Conservation (phyloP, 37 sponge, comb jelly and placozoan species). For the Geodia barretti region DNA sequence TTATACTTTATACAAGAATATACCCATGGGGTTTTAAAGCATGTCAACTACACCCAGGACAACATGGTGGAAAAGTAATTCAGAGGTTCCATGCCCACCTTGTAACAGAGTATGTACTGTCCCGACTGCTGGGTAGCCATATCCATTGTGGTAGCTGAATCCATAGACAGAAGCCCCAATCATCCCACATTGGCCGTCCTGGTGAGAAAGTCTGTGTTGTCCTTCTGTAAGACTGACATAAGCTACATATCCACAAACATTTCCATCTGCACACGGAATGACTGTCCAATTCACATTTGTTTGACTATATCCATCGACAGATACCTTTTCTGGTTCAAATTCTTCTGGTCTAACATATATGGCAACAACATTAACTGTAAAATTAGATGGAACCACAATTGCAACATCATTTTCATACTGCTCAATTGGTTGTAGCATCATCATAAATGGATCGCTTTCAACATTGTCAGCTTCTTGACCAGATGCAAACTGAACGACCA, state of each 20-base stretch:
- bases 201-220: too few relatives aligned
- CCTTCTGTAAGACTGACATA: too few relatives aligned
- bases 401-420: slow-evolving; percentile 64
- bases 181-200: too few relatives aligned
- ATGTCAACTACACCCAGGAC: too few relatives aligned
- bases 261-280: slow-evolving; percentile 7
- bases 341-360: slow-evolving; percentile 29
- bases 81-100: too few relatives aligned
- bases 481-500: slow-evolving; percentile 28
- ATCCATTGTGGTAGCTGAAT: too few relatives aligned
- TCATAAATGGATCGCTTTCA: slow-evolving; percentile 61
- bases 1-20: too few relatives aligned
- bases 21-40: too few relatives aligned
- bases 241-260: slow-evolving; percentile 31
- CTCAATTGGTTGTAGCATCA: slow-evolving; percentile 64
- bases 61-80: too few relatives aligned
- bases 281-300: not conserved
- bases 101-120: too few relatives aligned
- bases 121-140: too few relatives aligned
- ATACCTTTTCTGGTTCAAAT: slow-evolving; percentile 18
- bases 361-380: slow-evolving; percentile 15
- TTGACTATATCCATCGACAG: slow-evolving; percentile 13
- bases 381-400: slow-evolving; percentile 6
- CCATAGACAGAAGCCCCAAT: too few relatives aligned
- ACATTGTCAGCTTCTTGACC: slow-evolving; percentile 5